Conservation (phyloP, 2,888 invertebrate genomes). For the Caenorhabditis japonica region DNA sequence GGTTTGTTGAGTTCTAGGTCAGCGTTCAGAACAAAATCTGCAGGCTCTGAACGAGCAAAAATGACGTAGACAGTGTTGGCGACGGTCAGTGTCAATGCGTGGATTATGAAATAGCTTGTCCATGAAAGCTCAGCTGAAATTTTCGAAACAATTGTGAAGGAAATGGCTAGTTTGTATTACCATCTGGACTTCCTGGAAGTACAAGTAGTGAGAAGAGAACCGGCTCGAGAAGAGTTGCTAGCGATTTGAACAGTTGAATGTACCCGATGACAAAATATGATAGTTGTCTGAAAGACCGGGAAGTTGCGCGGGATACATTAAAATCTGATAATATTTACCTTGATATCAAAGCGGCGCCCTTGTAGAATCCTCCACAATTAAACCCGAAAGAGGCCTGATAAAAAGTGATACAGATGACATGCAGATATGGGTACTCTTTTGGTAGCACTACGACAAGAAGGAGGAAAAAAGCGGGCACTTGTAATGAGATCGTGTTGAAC, state of each 20-base stretch:
- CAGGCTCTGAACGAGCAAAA: conserved; percentile 46
- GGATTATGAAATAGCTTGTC: conserved; percentile 45
- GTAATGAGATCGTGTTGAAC: conserved; percentile 55
- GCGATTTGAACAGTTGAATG: conserved; percentile 61
- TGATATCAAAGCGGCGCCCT: conserved; percentile 58
- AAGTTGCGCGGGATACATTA: background rate
- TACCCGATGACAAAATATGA: conserved; percentile 60
- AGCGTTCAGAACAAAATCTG: conserved; percentile 44
- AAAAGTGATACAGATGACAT: conserved; percentile 52
- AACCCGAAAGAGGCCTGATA: conserved; percentile 61
- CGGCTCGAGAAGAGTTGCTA: conserved; percentile 58
- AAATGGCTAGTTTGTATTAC: conserved; percentile 1
- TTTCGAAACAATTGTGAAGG: background rate
- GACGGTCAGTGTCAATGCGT: conserved; percentile 41
- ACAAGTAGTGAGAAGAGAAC: conserved; percentile 52
- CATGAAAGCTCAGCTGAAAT: conserved; percentile 50
- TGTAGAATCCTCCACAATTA: conserved; percentile 61
- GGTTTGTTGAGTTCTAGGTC: conserved; percentile 46
- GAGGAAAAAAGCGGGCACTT: conserved; percentile 55
- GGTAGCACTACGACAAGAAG: conserved; percentile 45
- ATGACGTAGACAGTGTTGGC: conserved; percentile 46
- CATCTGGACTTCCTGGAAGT: conserved; percentile 25
- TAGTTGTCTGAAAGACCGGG: conserved; percentile 48
- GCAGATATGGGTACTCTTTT: conserved; percentile 48
- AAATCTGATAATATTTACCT: conserved; percentile 26